Percentiles rank a stretch among this genome's conserved stretches.
These are phyloP conservation scores for Ploceus nigricollis DNA, from an alignment of 2,113 vertebrate species.

Conservation along the genomic window DNA sequence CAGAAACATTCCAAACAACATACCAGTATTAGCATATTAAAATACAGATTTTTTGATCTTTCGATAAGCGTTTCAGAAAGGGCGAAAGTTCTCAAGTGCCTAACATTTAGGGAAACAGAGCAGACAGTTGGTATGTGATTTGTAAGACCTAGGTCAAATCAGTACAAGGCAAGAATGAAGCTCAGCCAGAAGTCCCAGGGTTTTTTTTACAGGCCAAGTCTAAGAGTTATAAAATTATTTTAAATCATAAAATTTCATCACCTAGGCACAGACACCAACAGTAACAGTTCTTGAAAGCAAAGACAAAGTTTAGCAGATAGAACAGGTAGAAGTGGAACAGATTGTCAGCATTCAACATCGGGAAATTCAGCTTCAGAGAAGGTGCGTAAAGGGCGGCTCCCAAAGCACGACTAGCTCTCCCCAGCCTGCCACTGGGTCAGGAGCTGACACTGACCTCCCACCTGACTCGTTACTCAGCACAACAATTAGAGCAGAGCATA, in stretches of 20 bases:
- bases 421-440: background rate
- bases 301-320: constrained; percentile 54
- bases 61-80: background rate
- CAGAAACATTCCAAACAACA: background rate
- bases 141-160: background rate
- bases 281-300: constrained; percentile 50
- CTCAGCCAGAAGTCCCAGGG: background rate
- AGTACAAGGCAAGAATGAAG: background rate
- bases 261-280: constrained; percentile 35
- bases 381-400: background rate
- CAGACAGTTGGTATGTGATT: constrained; percentile 20
- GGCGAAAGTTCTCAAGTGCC: background rate
- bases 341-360: background rate
- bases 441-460: background rate
- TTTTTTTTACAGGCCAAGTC: background rate
- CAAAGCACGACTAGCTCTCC: background rate
- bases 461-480: background rate
- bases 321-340: constrained; percentile 19
- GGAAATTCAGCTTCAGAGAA: background rate
- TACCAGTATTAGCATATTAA: background rate
- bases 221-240: background rate
- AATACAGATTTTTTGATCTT: background rate
- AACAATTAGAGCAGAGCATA: background rate
- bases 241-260: background rate
- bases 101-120: constrained; percentile 35